Evolutionary conservation across 1,140 invertebrate genomes (phyloP).

Genomic region (Diploscapter pachys): DNA sequence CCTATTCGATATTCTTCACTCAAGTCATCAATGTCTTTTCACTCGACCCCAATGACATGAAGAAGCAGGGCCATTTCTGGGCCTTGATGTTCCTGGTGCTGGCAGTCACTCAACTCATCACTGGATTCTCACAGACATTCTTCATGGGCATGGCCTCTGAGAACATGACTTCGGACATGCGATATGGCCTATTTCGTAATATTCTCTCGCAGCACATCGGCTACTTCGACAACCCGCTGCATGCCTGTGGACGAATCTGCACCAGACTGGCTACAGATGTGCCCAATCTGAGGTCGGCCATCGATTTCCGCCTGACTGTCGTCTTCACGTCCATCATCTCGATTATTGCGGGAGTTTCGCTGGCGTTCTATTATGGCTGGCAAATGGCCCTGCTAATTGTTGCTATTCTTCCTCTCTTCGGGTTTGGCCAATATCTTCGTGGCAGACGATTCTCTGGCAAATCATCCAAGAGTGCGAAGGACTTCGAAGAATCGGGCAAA

Average conservation of each 20-base stretch:
- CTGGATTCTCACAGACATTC: conserved; percentile 24
- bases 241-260: conserved; percentile 62
- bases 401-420: conserved; percentile 55
- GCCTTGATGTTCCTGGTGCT: conserved; percentile 47
- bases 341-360: conserved; percentile 57
- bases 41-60: conserved; percentile 28
- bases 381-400: conserved; percentile 57
- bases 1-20: conserved; percentile 46
- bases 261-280: conserved; percentile 65
- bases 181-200: conserved; percentile 60
- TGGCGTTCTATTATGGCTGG: conserved; percentile 61
- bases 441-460: conserved; percentile 44
- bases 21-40: conserved; percentile 47
- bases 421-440: conserved; percentile 46
- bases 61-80: conserved; percentile 47
- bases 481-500: conserved; percentile 62
- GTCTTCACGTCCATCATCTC: conserved; percentile 61
- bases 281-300: conserved; percentile 63
- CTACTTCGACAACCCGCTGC: conserved; percentile 63
- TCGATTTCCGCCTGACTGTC: conserved; percentile 60
- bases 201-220: conserved; percentile 63
- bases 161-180: conserved; percentile 60
- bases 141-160: conserved; percentile 60
- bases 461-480: conserved; percentile 59
- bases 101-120: conserved; percentile 22